phyloP scores from a whole-genome alignment of 2,888 invertebrate genomes.

The Stramonita haemastoma region DNA sequence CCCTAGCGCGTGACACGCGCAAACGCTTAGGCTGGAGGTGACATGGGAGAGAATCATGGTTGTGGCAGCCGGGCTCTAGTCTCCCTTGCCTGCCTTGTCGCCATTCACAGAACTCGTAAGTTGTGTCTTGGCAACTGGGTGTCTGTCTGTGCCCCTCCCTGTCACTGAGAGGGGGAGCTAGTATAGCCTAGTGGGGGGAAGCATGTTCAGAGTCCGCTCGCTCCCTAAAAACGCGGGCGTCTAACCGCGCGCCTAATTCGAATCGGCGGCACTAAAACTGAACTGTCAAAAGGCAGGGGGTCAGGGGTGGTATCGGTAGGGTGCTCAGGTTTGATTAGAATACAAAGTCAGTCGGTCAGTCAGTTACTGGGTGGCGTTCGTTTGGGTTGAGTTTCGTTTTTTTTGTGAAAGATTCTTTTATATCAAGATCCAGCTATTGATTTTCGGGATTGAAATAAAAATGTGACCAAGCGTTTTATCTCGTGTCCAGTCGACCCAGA shows the following conservation, averaged over 20 bases:
- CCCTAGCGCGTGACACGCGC: constrained; percentile 31
- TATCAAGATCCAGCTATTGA: too few relatives aligned
- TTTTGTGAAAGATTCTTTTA: too few relatives aligned
- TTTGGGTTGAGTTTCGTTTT: too few relatives aligned
- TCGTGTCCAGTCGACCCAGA: too few relatives aligned
- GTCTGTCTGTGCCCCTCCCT: neutral
- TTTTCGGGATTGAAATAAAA: too few relatives aligned
- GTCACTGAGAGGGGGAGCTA: neutral
- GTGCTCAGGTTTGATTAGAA: neutral
- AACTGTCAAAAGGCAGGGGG: neutral
- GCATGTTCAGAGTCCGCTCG: neutral
- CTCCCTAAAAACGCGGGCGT: neutral
- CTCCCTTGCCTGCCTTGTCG: neutral
- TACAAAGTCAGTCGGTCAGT: too few relatives aligned
- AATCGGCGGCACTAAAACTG: constrained; percentile 6
- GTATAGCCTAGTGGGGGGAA: neutral
- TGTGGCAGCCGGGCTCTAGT: neutral
- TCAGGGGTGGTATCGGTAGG: neutral
- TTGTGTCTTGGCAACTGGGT: neutral
- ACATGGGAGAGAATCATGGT: neutral
- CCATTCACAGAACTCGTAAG: constrained; percentile 5
- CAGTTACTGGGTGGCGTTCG: too few relatives aligned
- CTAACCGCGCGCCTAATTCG: constrained; percentile 28
- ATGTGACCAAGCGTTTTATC: neutral
- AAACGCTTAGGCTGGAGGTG: constrained; percentile 24